Base-by-base conservation (phyloP, 2,113 vertebrate genomes). In the Proteles cristata region DNA sequence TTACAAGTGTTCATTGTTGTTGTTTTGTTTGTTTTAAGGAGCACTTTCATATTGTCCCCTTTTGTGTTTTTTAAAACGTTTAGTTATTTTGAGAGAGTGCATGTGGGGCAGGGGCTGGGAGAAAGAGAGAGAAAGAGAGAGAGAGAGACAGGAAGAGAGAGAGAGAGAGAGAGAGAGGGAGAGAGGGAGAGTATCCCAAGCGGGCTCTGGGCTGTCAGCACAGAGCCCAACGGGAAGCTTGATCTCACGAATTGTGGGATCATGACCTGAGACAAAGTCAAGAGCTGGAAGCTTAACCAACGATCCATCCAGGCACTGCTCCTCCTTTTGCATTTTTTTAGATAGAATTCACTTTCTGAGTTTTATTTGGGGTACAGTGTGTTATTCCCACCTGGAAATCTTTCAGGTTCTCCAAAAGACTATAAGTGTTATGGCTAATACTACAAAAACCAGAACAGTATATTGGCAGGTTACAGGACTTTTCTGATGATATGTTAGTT, bases 251-350 rank as follows among this genome's bases (percentile, higher is more conserved):
- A 19, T 17, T 58, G 55, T 58, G 58, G 9, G 58, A 61, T 61
- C 21, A 61, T 23, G 58, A 23, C 58, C 58, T 61, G 58, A 61
- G 58, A 61, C 58, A 61, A 61, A 3, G 23, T 23, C 58, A 61
- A 61, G 19, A 61, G 58, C 9, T 17, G 21, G 58, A 23, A 0
- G 58, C 58, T 23, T 61, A 23, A 61, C 58, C 21, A 61, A 23
- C 7, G 21, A 61, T 7, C 7, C 58, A 61, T 61, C 21, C 7
- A 61, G 21, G 21, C 58, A 61, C 21, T 39, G 39, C 39, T 7
- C 58, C 11, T 92, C 17, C 7, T 61, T 88, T 96, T 16, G 17
- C 4, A 15, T 92, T 95, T 94, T 93, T 25, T 79, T 82, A 94
- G 50, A 61, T 31, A 63, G 45, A 79, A 79, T 79, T 95, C 19